Evolutionary conservation across 2,113 vertebrate species (phyloP), one percentile per base, ranked within the genome.

Genomic region (Mola mola): DNA sequence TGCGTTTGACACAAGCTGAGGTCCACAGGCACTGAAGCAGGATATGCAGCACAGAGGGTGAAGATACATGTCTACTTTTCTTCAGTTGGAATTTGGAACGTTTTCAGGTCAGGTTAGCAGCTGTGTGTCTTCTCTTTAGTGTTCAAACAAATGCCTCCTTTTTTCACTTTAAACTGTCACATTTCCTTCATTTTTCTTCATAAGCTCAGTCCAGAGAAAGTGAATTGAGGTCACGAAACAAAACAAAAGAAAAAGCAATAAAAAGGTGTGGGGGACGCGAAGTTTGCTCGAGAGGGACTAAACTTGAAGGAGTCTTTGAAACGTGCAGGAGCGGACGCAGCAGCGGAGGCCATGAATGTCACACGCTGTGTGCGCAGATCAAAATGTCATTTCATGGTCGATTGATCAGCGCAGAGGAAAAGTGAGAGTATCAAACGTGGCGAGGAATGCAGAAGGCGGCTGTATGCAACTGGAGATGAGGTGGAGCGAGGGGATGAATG

Each of bases 371-470:
- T 60, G 61, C 49, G 22, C 2, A n/a, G 67, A 87, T 82, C 80
- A 67, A 81, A 82, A 77, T 21, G 1, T 2, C 33, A 51, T 55
- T 68, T 61, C 21, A 4, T 71, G 53, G 71, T 42, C 71, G 73
- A 82, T 65, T 58, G 71, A 72, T 77, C 52, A 37, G 29, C 10
- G 36, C 11, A 0, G 69, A 61, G 34, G 59, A 53, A 59, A 38
- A 26, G 56, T 1, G 51, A 33, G 55, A 53, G 68, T 62, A 68
- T 82, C 66, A 85, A 47, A 68, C 53, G 2, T 57, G 24, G 59
- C 8, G 2, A 44, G 58, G n/a, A n/a, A n/a, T n/a, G n/a, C n/a
- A n/a, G 52, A 57, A 33, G 67, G 22, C 6, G 38, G 52, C 53
- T 43, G 40, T 68, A 73, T 70, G n/a, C n/a, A n/a, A n/a, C n/a